Evolutionary conservation across 1,140 invertebrate genomes (phyloP).

Genomic region (Heterodera schachtii): DNA sequence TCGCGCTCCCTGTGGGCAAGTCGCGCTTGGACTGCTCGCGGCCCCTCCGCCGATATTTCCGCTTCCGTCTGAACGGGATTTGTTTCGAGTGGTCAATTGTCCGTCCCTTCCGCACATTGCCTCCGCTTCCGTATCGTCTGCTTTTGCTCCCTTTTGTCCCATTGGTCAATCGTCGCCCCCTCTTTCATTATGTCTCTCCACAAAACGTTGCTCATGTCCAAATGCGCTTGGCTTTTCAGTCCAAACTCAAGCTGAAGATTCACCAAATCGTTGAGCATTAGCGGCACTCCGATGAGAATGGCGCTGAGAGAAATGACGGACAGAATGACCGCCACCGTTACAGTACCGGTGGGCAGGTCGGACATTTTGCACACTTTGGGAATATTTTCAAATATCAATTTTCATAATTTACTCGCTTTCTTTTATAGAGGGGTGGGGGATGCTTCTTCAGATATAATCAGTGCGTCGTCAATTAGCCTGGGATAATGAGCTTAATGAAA

Average conservation of each 20-base stretch:
- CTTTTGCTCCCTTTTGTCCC: neutral
- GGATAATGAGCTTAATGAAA: no score
- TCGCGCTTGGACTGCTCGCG: slow-evolving; percentile 2
- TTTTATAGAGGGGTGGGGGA: no score
- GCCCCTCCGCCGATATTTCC: neutral
- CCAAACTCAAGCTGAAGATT: slow-evolving; percentile 41
- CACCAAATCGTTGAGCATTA: slow-evolving; percentile 43
- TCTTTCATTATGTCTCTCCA: slow-evolving; percentile 49
- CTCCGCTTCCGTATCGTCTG: slow-evolving; percentile 18
- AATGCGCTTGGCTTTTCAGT: slow-evolving; percentile 33
- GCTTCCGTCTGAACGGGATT: neutral
- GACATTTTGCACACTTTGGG: neutral
- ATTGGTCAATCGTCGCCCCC: slow-evolving; percentile 22
- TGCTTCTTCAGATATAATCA: no score
- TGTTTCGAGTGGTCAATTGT: no score
- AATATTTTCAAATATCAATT: neutral
- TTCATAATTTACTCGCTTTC: no score
- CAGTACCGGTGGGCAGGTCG: slow-evolving; percentile 3
- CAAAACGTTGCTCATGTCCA: slow-evolving; percentile 45
- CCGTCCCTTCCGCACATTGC: slow-evolving; percentile 33
- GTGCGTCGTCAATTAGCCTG: no score
- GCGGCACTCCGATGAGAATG: slow-evolving; percentile 39
- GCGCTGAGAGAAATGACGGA: slow-evolving; percentile 35
- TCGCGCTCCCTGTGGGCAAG: slow-evolving; percentile 14
- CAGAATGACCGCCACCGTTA: slow-evolving; percentile 27